Conservation (phyloP, 2,113 vertebrate species). For the Orientallactaga bullata region DNA sequence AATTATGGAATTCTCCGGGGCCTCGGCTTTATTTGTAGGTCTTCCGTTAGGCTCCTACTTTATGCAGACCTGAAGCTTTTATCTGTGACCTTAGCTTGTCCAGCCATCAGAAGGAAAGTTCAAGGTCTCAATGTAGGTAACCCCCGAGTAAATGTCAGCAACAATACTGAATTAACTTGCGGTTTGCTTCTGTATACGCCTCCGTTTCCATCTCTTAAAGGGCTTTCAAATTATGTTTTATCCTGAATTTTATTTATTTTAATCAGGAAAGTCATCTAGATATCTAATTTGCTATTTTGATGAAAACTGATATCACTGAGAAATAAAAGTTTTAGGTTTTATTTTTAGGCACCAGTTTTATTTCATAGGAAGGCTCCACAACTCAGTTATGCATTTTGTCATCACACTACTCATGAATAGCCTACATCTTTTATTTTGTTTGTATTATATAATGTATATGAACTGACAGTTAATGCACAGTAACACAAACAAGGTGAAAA, state of each 20-base stretch:
- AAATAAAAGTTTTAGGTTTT: background rate
- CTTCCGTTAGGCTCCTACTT: too few relatives aligned
- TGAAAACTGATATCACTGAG: constrained; percentile 39
- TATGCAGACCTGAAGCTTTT: too few relatives aligned
- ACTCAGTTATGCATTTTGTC: background rate
- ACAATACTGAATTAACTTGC: too few relatives aligned
- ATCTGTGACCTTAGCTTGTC: too few relatives aligned
- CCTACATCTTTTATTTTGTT: background rate
- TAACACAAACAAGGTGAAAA: constrained; percentile 16
- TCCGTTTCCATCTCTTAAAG: background rate
- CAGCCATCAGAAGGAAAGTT: too few relatives aligned
- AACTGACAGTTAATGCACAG: background rate
- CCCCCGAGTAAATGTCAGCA: too few relatives aligned
- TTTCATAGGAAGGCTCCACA: background rate
- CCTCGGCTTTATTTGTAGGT: too few relatives aligned
- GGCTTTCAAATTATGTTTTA: constrained; percentile 32
- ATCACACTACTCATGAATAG: background rate
- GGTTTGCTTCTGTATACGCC: background rate
- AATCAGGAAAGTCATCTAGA: background rate
- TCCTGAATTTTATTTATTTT: constrained; percentile 17
- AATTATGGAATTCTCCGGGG: too few relatives aligned
- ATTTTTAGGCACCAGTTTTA: background rate
- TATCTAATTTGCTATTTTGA: background rate
- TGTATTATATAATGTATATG: background rate
- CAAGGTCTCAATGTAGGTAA: too few relatives aligned